A percentile compares a stretch with the other conserved stretches of the same genome.
These are phyloP conservation scores for Anolis carolinensis DNA, from an alignment of 2,113 vertebrate species.

Conservation along the genomic window DNA sequence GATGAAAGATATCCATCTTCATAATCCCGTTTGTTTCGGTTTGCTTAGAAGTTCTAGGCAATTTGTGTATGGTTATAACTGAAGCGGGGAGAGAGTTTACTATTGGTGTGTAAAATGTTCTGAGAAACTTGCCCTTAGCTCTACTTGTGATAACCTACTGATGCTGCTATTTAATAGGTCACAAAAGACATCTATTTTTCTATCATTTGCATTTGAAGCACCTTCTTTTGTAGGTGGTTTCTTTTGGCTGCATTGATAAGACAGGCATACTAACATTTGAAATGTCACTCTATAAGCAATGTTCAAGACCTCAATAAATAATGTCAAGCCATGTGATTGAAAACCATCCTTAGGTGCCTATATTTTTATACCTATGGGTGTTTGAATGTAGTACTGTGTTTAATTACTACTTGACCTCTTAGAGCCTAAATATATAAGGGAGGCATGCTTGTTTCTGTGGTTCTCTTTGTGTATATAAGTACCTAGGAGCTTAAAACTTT, in stretches of 20 bases:
- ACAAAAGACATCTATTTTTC: neutral
- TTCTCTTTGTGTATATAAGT: constrained; percentile 67
- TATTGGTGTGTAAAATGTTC: neutral
- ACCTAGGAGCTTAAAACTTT: constrained; percentile 68
- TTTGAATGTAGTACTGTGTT: constrained; percentile 21
- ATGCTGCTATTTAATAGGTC: neutral
- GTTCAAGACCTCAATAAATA: constrained; percentile 34
- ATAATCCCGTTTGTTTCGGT: neutral
- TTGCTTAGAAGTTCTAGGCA: neutral
- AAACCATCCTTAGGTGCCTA: constrained; percentile 21
- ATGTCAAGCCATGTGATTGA: neutral
- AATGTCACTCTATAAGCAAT: neutral
- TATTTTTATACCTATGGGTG: constrained; percentile 12
- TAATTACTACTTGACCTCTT: constrained; percentile 46
- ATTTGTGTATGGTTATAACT: no score
- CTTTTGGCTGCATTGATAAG: neutral
- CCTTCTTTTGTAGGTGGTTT: neutral
- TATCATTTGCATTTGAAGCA: neutral
- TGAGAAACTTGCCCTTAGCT: neutral
- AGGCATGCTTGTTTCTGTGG: constrained; percentile 72
- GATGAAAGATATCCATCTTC: neutral
- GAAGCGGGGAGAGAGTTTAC: neutral
- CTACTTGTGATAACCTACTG: neutral
- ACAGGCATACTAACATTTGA: no score
- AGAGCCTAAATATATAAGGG: constrained; percentile 48